A percentile compares a stretch with the other conserved stretches of the same genome.
Evolutionary conservation across 2,888 invertebrate species (phyloP).

Genomic region (Bhutanitis thaidina): DNA sequence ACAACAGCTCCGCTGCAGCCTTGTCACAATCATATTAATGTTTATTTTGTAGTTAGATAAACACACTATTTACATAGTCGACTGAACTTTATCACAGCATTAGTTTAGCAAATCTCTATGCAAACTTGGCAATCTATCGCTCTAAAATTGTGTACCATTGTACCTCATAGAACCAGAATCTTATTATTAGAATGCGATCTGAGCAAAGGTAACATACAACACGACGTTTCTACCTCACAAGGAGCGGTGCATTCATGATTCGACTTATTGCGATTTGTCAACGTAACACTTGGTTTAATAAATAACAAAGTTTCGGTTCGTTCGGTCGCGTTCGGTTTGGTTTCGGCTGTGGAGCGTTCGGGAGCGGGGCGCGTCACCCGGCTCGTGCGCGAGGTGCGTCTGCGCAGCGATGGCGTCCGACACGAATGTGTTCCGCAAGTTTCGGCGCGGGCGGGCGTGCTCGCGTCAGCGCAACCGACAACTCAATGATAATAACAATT

Average conservation of each 20-base stretch:
- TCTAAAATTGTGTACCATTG: slow-evolving; percentile 59
- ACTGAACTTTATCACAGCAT: slow-evolving; percentile 54
- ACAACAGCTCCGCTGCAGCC: slow-evolving; percentile 29
- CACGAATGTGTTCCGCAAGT: slow-evolving; percentile 38
- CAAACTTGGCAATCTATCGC: slow-evolving; percentile 66
- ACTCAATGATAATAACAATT: slow-evolving; percentile 72
- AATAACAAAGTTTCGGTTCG: slow-evolving; percentile 52
- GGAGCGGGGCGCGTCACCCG: slow-evolving; percentile 39
- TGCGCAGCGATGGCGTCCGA: slow-evolving; percentile 27
- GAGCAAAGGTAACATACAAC: slow-evolving; percentile 27
- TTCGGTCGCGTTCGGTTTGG: slow-evolving; percentile 62
- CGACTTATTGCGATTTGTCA: neutral
- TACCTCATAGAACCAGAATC: slow-evolving; percentile 47
- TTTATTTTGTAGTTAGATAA: slow-evolving; percentile 41
- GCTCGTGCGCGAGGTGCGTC: slow-evolving; percentile 31
- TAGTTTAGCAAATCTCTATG: slow-evolving; percentile 49
- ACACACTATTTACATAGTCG: slow-evolving; percentile 49
- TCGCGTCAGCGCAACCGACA: slow-evolving; percentile 57
- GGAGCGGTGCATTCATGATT: slow-evolving; percentile 29
- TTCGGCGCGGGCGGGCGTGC: slow-evolving; percentile 52
- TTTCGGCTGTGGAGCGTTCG: slow-evolving; percentile 53
- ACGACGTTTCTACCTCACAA: slow-evolving; percentile 33
- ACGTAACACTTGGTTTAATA: slow-evolving; percentile 31
- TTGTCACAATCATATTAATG: slow-evolving; percentile 51
- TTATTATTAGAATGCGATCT: slow-evolving; percentile 62